Conservation (phyloP, 2,797 vertebrate genomes). For the Sylvilagus floridanus region DNA sequence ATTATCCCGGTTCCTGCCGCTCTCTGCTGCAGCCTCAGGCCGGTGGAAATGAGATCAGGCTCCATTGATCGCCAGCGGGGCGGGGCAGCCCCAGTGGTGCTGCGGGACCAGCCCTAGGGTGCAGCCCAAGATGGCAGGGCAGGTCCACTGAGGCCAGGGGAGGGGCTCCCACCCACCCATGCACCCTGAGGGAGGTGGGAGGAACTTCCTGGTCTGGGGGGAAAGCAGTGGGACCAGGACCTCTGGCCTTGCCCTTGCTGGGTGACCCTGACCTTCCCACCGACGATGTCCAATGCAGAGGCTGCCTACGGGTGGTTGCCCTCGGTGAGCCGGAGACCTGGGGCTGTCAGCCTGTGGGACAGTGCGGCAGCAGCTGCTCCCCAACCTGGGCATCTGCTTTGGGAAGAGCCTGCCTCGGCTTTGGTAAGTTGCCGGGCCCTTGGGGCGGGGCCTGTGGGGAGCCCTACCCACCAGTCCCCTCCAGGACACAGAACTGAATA, state of each 20-base stretch:
- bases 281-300: no score
- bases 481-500: no score
- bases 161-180: no score
- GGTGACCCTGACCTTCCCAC: background rate
- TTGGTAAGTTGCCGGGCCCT: background rate
- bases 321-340: no score
- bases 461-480: background rate
- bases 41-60: constrained; percentile 75
- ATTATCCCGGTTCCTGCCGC: constrained; percentile 74
- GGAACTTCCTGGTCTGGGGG: background rate
- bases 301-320: no score
- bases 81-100: constrained; percentile 34
- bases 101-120: constrained; percentile 75
- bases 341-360: no score
- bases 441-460: background rate
- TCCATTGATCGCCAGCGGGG: constrained; percentile 79
- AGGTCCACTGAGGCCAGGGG: background rate
- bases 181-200: accelerated
- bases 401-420: background rate
- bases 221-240: no score
- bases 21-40: constrained; percentile 36
- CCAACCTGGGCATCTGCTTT: background rate
- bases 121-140: background rate
- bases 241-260: background rate
- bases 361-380: background rate